Evolutionary conservation across 2,113 vertebrate species (phyloP).

Genomic region (Eurypyga helias): DNA sequence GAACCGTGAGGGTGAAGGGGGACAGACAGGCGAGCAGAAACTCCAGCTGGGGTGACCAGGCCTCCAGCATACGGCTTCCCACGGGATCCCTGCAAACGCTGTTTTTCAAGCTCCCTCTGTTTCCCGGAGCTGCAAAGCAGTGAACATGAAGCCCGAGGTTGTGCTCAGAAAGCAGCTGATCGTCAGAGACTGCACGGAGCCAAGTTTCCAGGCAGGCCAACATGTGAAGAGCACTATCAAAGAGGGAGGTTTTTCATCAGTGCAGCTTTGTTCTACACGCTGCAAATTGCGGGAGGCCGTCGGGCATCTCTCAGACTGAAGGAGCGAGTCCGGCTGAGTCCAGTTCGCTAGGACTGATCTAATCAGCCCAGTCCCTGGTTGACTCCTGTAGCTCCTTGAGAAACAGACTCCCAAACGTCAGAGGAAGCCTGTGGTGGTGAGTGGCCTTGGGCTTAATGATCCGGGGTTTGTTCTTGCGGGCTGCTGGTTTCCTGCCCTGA

Average conservation of each 20-base stretch:
- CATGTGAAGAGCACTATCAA: not conserved
- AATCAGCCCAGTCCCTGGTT: not conserved
- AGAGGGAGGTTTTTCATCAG: not conserved
- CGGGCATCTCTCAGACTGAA: not conserved
- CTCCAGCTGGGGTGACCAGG: not conserved
- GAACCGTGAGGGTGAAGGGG: not conserved
- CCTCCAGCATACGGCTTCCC: not conserved
- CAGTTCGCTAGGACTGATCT: not conserved
- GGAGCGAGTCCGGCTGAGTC: not conserved
- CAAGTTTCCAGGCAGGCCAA: not conserved
- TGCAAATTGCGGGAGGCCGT: not conserved
- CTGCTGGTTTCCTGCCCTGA: not conserved
- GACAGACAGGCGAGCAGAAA: not conserved
- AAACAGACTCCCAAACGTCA: not conserved
- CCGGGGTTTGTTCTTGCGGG: not conserved
- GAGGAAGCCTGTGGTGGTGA: not conserved
- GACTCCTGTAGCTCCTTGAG: not conserved
- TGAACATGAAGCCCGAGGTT: not conserved
- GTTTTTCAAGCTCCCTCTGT: not conserved
- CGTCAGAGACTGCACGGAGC: accelerated
- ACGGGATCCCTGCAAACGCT: not conserved
- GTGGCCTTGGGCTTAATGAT: not conserved
- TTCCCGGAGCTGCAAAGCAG: not conserved
- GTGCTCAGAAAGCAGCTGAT: not conserved
- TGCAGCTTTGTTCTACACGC: not conserved